Conservation (phyloP, 2,113 vertebrate species). For the Tympanuchus pallidicinctus region DNA sequence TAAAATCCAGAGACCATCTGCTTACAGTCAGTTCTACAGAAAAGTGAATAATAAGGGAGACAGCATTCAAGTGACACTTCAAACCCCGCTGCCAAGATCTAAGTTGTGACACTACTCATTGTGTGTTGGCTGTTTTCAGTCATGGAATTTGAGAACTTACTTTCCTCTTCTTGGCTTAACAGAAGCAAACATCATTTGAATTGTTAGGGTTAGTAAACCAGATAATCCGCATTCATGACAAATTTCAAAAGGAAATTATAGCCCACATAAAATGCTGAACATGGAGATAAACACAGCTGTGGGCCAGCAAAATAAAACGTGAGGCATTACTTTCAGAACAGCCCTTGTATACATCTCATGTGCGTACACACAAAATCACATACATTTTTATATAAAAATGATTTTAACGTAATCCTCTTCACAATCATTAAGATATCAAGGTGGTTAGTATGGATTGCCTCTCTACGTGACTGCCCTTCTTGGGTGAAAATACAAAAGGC, state of each 20-base stretch:
- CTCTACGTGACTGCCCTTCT: not conserved
- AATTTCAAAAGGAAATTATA: not conserved
- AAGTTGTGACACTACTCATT: not conserved
- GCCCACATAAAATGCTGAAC: not conserved
- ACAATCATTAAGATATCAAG: not conserved
- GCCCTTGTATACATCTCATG: not conserved
- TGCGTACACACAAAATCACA: not conserved
- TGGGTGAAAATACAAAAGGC: not conserved
- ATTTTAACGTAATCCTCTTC: not conserved
- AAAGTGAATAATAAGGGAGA: not conserved
- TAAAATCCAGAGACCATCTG: not conserved
- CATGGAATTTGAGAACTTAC: not conserved
- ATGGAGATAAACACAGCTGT: not conserved
- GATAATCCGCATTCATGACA: not conserved
- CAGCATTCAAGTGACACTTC: not conserved
- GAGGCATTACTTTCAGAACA: not conserved
- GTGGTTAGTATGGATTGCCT: not conserved
- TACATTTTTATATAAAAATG: not conserved
- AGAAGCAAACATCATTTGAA: slow-evolving; percentile 8
- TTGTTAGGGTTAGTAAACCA: not conserved
- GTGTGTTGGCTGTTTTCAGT: not conserved
- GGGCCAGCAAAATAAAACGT: not conserved
- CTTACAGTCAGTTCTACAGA: not conserved
- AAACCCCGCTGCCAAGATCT: not conserved
- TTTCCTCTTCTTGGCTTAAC: not conserved